These are phyloP conservation scores for Platorchestia sp. DNA, from an alignment of 1,140 invertebrate species.

Conservation along the genomic window DNA sequence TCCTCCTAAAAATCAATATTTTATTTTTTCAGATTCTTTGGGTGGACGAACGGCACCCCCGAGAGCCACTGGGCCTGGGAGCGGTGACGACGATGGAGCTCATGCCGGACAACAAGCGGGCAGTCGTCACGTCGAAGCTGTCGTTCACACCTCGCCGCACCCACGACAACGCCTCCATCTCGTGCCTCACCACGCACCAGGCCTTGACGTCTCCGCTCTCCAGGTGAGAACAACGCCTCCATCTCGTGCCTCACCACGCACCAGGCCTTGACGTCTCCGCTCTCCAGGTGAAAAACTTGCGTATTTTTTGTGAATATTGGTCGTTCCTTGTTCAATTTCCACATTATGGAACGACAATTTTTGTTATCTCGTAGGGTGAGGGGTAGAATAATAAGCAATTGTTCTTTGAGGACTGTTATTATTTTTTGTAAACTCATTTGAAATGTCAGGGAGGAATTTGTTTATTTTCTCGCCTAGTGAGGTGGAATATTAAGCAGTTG, in stretches of 20 bases:
- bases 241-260: constrained; percentile 71
- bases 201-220: constrained; percentile 66
- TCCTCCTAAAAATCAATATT: too few species aligned
- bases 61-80: constrained; percentile 62
- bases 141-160: constrained; percentile 69
- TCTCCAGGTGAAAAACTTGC: constrained; percentile 60
- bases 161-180: constrained; percentile 70
- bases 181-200: constrained; percentile 71
- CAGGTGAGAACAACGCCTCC: constrained; percentile 64
- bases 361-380: too few species aligned
- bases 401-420: too few species aligned
- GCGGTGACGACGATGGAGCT: constrained; percentile 62
- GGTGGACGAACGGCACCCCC: constrained; percentile 62
- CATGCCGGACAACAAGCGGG: constrained; percentile 69
- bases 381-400: too few species aligned
- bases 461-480: too few species aligned
- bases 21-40: constrained; percentile 63
- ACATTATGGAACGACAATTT: too few species aligned
- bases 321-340: background rate
- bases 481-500: too few species aligned
- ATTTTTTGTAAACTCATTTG: too few species aligned
- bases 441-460: too few species aligned
- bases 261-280: constrained; percentile 66
- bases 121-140: constrained; percentile 69
- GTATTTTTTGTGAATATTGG: background rate